Conservation (phyloP, 2,113 vertebrate species). For the Mixornis gularis region DNA sequence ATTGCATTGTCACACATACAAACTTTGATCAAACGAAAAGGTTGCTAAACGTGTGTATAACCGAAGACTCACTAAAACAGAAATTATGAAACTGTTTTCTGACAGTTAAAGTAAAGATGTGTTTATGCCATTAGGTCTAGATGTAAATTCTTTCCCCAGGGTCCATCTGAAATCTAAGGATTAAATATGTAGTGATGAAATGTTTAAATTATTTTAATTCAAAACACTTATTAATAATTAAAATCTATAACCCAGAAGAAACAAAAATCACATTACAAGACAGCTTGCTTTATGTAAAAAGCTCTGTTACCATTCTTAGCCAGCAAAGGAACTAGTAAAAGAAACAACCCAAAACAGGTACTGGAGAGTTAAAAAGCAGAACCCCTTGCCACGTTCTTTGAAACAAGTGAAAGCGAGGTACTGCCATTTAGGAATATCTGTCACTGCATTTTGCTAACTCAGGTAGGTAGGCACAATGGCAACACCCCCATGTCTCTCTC, state of each 20-base stretch:
- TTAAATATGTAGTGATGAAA: neutral
- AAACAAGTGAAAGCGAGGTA: neutral
- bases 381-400: neutral
- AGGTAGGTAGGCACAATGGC: neutral
- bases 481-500: neutral
- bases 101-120: neutral
- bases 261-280: neutral
- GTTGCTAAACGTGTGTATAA: neutral
- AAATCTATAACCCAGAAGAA: neutral
- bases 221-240: neutral
- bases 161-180: neutral
- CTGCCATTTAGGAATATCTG: neutral
- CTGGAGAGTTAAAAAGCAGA: neutral
- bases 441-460: neutral
- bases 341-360: neutral
- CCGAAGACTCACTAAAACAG: neutral
- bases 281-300: neutral
- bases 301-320: neutral
- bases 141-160: neutral
- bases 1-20: neutral
- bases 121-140: neutral
- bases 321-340: neutral
- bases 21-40: neutral
- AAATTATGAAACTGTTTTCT: neutral
- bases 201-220: neutral